Percentiles rank a stretch among this genome's conserved stretches.
These are phyloP conservation scores for Anguilla pacifica DNA, from an alignment of 2,797 vertebrate genomes.

Conservation along the genomic window DNA sequence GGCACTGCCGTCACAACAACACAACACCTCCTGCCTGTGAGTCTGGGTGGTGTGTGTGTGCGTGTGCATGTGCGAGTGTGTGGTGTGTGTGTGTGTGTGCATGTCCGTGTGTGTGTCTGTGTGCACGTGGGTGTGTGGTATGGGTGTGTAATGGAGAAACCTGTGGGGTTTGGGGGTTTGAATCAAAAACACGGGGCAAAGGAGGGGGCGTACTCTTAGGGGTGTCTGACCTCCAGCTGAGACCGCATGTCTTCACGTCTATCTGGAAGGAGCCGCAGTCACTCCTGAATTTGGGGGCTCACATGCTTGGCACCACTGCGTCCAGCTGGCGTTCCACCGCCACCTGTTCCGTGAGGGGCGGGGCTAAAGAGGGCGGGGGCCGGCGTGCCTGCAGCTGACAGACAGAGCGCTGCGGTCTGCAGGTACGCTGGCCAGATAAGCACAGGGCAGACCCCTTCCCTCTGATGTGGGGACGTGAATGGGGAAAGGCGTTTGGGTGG, in stretches of 20 bases:
- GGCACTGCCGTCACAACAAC: conserved; percentile 52
- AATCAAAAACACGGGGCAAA: too few species aligned
- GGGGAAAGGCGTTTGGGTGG: conserved; percentile 35
- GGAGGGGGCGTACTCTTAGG: too few species aligned
- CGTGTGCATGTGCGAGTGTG: neutral
- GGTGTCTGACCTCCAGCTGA: neutral
- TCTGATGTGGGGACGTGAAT: conserved; percentile 43
- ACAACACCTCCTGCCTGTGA: conserved; percentile 33
- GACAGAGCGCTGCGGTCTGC: neutral
- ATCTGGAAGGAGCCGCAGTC: neutral
- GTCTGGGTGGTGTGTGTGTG: neutral
- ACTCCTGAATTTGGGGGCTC: neutral
- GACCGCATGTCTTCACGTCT: neutral
- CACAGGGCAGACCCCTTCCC: neutral
- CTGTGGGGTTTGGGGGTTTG: too few species aligned
- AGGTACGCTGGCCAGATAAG: neutral
- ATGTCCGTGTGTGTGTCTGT: conserved; percentile 20
- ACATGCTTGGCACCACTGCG: neutral
- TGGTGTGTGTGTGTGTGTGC: neutral
- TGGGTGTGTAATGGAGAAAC: too few species aligned
- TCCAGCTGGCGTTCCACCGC: conserved; percentile 27
- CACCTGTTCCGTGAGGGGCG: neutral
- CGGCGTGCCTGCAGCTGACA: neutral
- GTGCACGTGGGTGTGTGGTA: neutral
- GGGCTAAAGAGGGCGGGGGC: neutral